Conservation (phyloP, 2,888 invertebrate genomes). For the Dilophus febrilis region DNA sequence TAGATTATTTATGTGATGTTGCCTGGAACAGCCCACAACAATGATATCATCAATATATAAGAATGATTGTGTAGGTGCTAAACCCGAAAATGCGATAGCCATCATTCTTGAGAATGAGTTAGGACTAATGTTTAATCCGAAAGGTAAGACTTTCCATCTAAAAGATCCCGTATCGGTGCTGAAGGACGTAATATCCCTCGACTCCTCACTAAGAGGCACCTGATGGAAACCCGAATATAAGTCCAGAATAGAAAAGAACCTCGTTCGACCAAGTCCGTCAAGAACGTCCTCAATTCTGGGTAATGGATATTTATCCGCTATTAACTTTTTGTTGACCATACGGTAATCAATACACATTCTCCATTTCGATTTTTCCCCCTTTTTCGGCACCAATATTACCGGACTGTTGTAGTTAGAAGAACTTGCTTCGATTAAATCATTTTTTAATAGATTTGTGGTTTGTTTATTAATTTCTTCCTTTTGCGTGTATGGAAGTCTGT, state of each 20-base stretch:
- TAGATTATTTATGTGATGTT: conserved; percentile 10
- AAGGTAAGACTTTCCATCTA: conserved; percentile 13
- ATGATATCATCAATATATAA: conserved; percentile 13
- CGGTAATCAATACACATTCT: conserved; percentile 4
- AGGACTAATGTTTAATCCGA: conserved; percentile 13
- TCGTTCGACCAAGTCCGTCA: conserved; percentile 4
- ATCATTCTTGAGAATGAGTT: conserved; percentile 15
- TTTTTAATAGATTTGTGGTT: conserved; percentile 9
- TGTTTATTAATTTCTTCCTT: conserved; percentile 11
- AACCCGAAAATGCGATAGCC: conserved; percentile 14
- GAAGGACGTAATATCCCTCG: not conserved
- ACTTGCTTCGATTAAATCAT: conserved; percentile 11
- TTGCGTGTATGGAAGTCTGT: conserved; percentile 10
- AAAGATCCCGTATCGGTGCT: conserved; percentile 9
- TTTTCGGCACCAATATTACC: conserved; percentile 13
- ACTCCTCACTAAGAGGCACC: not conserved
- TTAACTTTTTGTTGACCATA: not conserved
- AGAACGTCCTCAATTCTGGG: conserved; percentile 8
- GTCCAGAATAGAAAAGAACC: conserved; percentile 2
- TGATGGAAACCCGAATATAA: conserved; percentile 1
- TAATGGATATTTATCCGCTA: conserved; percentile 6
- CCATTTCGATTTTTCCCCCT: conserved; percentile 6
- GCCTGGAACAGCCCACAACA: conserved; percentile 9
- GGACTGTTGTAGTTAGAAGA: conserved; percentile 12
- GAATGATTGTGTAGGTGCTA: conserved; percentile 11